Base-by-base conservation (phyloP, 64 coral and sea anemone species). In the Pocillopora verrucosa region DNA sequence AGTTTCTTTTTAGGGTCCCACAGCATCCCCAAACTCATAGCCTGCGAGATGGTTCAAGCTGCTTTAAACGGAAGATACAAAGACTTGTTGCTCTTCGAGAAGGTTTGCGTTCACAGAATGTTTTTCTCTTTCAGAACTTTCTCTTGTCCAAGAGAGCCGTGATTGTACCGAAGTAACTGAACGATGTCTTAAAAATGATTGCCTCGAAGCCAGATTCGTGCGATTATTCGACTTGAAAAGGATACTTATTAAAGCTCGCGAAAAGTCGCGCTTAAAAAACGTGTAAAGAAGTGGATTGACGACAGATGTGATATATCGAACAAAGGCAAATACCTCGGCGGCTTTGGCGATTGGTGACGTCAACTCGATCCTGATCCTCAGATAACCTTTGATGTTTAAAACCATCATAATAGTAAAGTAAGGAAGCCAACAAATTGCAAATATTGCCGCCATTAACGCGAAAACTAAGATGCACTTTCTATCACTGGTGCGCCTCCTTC, bases 211-310 rank as follows among this genome's bases (percentile, higher is more conserved):
- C 41, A 7, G 7, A 3, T 7, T 51, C 41, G 41, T 51, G 41
- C 41, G 41, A 51, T 51, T 51, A 51, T 51, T 51, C 41, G 7
- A 7, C 56, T 72, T 85, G 15, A 72, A 35, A 13, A 20, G 67
- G 70, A 85, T 1, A 85, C 22, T 38, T 13, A 22, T 36, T 65
- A 85, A 72, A 22, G 82, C 63, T 22, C 56, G 19, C 82, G 63
- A 85, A 72, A 85, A 85, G 65, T 85, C 82, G 64, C 82, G 82
- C 26, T 85, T 85, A 25, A 85, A 85, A 72, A 85, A 85, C 17
- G 82, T 85, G 35, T 85, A 85, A 25, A 85, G 82, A 1, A 85
- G 67, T n/a, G 82, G 82, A 38, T 85, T 85, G 10, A 38, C 72
- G 16, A 20, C 36, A 22, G 82, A 85, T 85, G 82, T 85, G n/a